A percentile compares a stretch with the other conserved stretches of the same genome.
These are phyloP conservation scores for Parasteatoda tepidariorum DNA, from an alignment of 1,140 invertebrate species.

Conservation along the genomic window DNA sequence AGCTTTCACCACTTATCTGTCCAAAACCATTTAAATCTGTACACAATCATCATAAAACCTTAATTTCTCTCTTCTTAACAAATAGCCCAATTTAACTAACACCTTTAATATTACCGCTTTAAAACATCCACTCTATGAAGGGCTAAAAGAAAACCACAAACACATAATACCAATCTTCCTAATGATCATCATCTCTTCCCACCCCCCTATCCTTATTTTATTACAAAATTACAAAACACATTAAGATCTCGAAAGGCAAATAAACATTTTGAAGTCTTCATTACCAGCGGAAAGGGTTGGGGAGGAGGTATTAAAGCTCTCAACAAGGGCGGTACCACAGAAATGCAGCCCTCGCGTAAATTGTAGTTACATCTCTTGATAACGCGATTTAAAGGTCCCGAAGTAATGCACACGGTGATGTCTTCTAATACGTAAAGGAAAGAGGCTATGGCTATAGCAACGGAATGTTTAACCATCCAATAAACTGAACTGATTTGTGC, in stretches of 20 bases:
- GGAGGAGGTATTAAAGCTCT: not conserved
- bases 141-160: no score
- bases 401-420: slow-evolving; percentile 5
- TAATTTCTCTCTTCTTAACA: no score
- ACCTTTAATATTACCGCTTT: no score
- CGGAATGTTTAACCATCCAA: slow-evolving; percentile 54
- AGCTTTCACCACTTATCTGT: no score
- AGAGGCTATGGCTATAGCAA: slow-evolving; percentile 21
- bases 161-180: no score
- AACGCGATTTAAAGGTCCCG: slow-evolving; percentile 59
- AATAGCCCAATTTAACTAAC: no score
- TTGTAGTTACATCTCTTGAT: slow-evolving; percentile 22
- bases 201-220: not conserved
- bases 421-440: slow-evolving; percentile 36
- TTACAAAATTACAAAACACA: slow-evolving; percentile 53
- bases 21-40: no score
- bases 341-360: slow-evolving; percentile 27
- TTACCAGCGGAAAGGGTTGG: slow-evolving; percentile 14
- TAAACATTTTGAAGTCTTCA: slow-evolving; percentile 41
- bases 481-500: slow-evolving; percentile 57
- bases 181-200: not conserved
- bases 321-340: not conserved
- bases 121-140: no score
- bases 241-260: slow-evolving; percentile 21
- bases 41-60: no score